Base-by-base conservation (phyloP, 2,797 vertebrate genomes). In the Ceryle rudis region DNA sequence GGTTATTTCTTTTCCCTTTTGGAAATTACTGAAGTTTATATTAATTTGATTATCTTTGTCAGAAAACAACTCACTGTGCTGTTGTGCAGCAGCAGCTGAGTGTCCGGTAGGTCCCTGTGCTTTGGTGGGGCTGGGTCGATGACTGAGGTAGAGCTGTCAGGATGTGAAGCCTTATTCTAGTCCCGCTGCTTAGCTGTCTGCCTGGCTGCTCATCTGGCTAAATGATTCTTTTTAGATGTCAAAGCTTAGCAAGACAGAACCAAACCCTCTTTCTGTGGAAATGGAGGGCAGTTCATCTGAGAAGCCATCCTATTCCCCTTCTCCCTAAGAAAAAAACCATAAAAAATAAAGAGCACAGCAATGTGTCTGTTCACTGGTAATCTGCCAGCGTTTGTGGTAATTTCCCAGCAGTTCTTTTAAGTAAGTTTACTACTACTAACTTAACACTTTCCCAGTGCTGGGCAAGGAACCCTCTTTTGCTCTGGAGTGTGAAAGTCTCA, bases 291-390 rank as follows among this genome's bases (percentile, higher is more conserved):
- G 17, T 81, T 84, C 12, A 12, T 84, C 6, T 81, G 52, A 25
- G 37, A 80, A 90, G 18, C 33, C 14, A 17, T 35, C 12, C 4
- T 29, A 39, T 42, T 87, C 33, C 29, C n/a, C 25, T 75, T 60
- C 19, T 8, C 25, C 66, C 42, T n/a, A 62, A 65, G 26, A 29
- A 77, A 61, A 52, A 80, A 28, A n/a, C n/a, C n/a, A n/a, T n/a
- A n/a, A 23, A 26, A 52, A 60, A 67, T 29, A 55, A 25, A 5
- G 39, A 39, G 1, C 0, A 0, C 46, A 28, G 28, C 41, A 41
- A 8, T 33, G 13, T 89, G 9, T 55, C 47, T 66, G 19, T 22
- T 89, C 31, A 23, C 37, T 85, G 54, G 47, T 61, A 49, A 51
- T 70, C 84, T 46, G 2, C 62, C 18, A 31, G 7, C 18, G 64